Evolutionary conservation across 2,888 invertebrate species (phyloP).

Genomic region (Hybos culiciformis): DNA sequence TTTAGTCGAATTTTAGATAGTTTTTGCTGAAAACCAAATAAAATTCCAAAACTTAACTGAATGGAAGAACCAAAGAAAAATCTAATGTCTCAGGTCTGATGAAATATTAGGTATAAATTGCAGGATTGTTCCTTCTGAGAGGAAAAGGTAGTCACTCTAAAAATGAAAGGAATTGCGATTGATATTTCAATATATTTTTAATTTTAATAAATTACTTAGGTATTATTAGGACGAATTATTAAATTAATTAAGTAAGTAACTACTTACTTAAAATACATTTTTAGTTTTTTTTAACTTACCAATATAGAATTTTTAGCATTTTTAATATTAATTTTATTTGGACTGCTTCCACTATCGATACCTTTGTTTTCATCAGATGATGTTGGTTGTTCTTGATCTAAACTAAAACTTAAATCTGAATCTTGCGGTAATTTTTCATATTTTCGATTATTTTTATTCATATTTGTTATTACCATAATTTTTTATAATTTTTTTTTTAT

Average conservation of each 20-base stretch:
- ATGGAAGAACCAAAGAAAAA: too few species aligned
- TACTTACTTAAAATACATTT: neutral
- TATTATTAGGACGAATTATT: neutral
- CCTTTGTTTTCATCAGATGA: neutral
- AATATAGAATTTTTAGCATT: neutral
- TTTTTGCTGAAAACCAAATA: too few species aligned
- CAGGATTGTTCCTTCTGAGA: too few species aligned
- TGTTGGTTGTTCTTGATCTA: conserved; percentile 10
- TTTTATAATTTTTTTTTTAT: too few species aligned
- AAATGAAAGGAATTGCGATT: too few species aligned
- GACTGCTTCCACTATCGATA: neutral
- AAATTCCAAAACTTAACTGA: too few species aligned
- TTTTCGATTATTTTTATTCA: conserved; percentile 34
- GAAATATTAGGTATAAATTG: too few species aligned
- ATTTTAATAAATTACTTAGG: too few species aligned
- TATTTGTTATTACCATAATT: conserved; percentile 17
- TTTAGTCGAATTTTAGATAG: too few species aligned
- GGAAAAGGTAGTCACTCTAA: too few species aligned
- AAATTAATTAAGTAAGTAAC: neutral
- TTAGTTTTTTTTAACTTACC: neutral
- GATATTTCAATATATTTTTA: too few species aligned
- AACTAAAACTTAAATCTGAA: conserved; percentile 30
- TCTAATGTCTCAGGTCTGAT: too few species aligned
- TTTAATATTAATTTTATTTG: neutral
- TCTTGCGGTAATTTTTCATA: conserved; percentile 35